A percentile compares a stretch with the other conserved stretches of the same genome.
Evolutionary conservation across 1,140 invertebrate genomes (phyloP).

Genomic region (Reticulitermes speratus): DNA sequence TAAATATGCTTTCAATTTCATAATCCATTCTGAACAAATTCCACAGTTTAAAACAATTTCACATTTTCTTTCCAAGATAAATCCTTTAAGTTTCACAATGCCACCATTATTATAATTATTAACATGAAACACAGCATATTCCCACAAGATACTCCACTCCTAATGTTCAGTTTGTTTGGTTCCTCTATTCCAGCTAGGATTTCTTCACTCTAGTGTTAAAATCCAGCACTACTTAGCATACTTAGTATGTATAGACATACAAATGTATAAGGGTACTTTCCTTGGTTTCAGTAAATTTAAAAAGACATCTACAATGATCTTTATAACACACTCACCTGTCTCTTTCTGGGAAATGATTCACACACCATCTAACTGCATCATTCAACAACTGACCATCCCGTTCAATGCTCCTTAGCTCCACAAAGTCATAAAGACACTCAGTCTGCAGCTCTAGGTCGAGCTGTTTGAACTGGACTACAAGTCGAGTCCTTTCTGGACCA

Average conservation of each 20-base stretch:
- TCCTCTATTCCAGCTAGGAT: too few relatives aligned
- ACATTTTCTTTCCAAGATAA: too few relatives aligned
- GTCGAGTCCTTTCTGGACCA: conserved; percentile 58
- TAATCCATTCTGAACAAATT: too few relatives aligned
- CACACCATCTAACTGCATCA: conserved; percentile 38
- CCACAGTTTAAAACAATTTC: too few relatives aligned
- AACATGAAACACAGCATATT: too few relatives aligned
- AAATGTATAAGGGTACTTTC: background rate
- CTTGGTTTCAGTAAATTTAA: background rate
- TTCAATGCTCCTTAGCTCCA: conserved; percentile 52
- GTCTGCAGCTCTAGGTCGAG: conserved; percentile 71
- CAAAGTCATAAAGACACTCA: conserved; percentile 75
- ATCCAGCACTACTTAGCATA: too few relatives aligned
- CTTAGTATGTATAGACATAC: background rate
- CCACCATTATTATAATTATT: too few relatives aligned
- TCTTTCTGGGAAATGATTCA: background rate
- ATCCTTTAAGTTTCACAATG: too few relatives aligned
- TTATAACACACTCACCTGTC: conserved; percentile 34
- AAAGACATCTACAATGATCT: background rate
- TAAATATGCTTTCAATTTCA: too few relatives aligned
- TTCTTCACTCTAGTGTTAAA: too few relatives aligned
- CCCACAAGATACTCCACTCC: too few relatives aligned
- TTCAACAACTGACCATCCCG: conserved; percentile 42
- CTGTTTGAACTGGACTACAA: conserved; percentile 63
- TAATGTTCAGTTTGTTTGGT: too few relatives aligned